phyloP scores from a whole-genome alignment of 2,888 invertebrate species.

The Corbicula japonica region DNA sequence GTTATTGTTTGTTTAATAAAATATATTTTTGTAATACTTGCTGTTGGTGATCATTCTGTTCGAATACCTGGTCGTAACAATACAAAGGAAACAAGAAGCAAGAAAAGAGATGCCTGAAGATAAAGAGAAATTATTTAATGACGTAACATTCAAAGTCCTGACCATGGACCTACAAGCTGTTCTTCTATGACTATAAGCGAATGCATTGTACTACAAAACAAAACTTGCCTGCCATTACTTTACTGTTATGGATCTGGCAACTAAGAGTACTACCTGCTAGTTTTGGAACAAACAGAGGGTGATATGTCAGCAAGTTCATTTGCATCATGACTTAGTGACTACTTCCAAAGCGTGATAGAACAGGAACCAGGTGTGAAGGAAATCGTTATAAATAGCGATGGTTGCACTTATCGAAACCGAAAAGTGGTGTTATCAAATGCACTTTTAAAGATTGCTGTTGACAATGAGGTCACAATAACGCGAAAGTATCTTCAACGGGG shows the following conservation, averaged over 20 bases:
- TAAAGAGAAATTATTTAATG: no score
- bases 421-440: constrained; percentile 53
- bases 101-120: no score
- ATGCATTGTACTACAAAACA: constrained; percentile 61
- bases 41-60: no score
- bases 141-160: no score
- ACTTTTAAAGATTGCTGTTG: constrained; percentile 30
- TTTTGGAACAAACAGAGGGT: constrained; percentile 57
- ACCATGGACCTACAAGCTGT: constrained; percentile 57
- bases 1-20: no score
- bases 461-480: constrained; percentile 38
- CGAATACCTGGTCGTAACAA: no score
- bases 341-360: not conserved
- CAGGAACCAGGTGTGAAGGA: constrained; percentile 5
- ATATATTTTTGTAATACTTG: no score
- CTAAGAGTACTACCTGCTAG: constrained; percentile 45
- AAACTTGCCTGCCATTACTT: constrained; percentile 60
- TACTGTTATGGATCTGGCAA: constrained; percentile 43
- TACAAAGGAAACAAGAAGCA: no score
- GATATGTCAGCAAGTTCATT: constrained; percentile 27
- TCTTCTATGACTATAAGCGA: constrained; percentile 59
- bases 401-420: constrained; percentile 60
- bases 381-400: constrained; percentile 63
- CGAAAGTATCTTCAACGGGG: constrained; percentile 58
- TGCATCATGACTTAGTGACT: constrained; percentile 16